Percentiles rank a stretch among this genome's conserved stretches.
Evolutionary conservation across 1,140 invertebrate genomes (phyloP).

Genomic region (Drosophila guanche): DNA sequence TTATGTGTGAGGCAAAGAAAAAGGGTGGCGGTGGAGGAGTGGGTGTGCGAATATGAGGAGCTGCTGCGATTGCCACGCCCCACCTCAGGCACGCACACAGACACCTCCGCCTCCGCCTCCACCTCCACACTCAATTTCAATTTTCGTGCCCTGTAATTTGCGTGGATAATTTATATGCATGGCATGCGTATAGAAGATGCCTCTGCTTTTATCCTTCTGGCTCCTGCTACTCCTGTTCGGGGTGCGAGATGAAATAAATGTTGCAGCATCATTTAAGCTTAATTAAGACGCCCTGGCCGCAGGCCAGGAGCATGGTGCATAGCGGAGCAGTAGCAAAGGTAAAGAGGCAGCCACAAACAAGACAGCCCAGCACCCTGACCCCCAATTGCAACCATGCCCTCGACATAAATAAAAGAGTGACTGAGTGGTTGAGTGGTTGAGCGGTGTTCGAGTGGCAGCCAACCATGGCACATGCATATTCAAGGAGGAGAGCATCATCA

Average conservation of each 20-base stretch:
- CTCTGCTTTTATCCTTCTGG: slow-evolving; percentile 18
- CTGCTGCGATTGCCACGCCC: slow-evolving; percentile 3
- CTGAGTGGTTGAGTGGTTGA: slow-evolving; percentile 54
- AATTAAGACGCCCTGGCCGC: slow-evolving; percentile 75
- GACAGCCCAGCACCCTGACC: slow-evolving; percentile 7
- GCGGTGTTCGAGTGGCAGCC: slow-evolving; percentile 34
- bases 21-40: neutral
- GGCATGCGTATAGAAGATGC: slow-evolving; percentile 69
- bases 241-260: slow-evolving; percentile 81
- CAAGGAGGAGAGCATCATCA: slow-evolving; percentile 43
- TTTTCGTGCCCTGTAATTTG: slow-evolving; percentile 77
- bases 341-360: slow-evolving; percentile 48
- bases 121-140: slow-evolving; percentile 51
- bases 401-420: slow-evolving; percentile 77
- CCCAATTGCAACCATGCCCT: slow-evolving; percentile 55
- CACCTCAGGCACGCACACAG: slow-evolving; percentile 15
- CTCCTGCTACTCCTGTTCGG: slow-evolving; percentile 1
- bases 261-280: slow-evolving; percentile 82
- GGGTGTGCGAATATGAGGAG: slow-evolving; percentile 46
- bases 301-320: slow-evolving; percentile 34
- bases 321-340: slow-evolving; percentile 7
- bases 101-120: neutral
- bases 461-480: slow-evolving; percentile 51
- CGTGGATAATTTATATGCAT: slow-evolving; percentile 79
- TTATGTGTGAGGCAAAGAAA: slow-evolving; percentile 53